Percentiles rank a stretch among this genome's conserved stretches.
Evolutionary conservation across 2,113 vertebrate genomes (phyloP).

Genomic region (Himantopus leucocephalus): DNA sequence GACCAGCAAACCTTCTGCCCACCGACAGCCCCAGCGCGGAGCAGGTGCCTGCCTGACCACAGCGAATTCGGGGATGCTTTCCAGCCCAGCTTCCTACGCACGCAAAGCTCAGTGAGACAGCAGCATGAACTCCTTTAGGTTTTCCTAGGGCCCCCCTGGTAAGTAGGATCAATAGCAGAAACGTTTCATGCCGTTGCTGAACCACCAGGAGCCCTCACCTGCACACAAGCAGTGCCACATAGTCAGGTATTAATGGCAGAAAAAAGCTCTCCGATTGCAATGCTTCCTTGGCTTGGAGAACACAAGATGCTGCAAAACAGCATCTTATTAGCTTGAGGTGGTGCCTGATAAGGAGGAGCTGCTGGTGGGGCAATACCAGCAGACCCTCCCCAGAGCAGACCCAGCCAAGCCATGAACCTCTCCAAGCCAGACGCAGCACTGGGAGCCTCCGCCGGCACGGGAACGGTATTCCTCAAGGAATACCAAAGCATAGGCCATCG

Average conservation of each 20-base stretch:
- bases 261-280: not conserved
- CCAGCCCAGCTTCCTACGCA: not conserved
- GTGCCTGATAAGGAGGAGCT: not conserved
- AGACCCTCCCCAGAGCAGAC: not conserved
- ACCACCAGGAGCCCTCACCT: not conserved
- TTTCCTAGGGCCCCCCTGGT: not conserved
- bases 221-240: not conserved
- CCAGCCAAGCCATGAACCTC: not conserved
- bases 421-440: not conserved
- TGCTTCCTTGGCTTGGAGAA: not conserved
- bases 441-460: rapidly evolving
- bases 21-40: not conserved
- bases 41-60: not conserved
- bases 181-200: rapidly evolving
- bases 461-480: not conserved
- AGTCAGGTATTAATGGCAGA: not conserved
- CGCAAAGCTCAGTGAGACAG: rapidly evolving
- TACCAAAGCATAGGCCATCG: no score
- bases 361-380: not conserved
- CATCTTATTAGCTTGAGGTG: not conserved
- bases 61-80: not conserved
- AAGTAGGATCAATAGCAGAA: not conserved
- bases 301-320: not conserved
- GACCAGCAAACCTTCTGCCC: not conserved
- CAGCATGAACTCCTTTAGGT: not conserved